Evolutionary conservation across 2,113 vertebrate genomes (phyloP).

Genomic region (Triplophysa tibetana): DNA sequence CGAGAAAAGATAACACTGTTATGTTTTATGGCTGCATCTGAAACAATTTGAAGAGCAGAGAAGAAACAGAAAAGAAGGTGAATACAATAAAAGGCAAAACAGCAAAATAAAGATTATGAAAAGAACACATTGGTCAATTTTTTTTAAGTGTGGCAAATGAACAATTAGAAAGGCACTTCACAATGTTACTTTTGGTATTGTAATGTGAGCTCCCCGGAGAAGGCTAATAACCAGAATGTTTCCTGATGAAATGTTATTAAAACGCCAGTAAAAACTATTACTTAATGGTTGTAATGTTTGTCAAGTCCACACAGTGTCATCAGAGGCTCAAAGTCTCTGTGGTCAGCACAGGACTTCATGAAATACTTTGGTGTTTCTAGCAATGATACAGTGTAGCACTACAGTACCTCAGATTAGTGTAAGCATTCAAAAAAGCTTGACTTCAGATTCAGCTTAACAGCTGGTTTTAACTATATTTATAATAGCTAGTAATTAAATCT

Average conservation of each 20-base stretch:
- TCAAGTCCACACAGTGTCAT: conserved; percentile 41
- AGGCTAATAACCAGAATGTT: neutral
- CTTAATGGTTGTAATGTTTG: conserved; percentile 30
- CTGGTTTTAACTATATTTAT: neutral
- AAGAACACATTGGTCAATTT: neutral
- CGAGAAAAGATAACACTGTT: conserved; percentile 67
- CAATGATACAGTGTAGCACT: neutral
- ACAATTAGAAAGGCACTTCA: neutral
- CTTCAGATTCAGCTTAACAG: neutral
- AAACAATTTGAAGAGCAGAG: conserved; percentile 51
- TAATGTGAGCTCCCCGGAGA: neutral
- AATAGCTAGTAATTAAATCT: neutral
- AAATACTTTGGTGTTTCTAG: conserved; percentile 39
- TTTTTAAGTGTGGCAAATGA: neutral
- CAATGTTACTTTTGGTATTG: neutral
- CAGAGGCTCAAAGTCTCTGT: neutral
- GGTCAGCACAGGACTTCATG: conserved; percentile 13
- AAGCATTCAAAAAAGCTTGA: neutral
- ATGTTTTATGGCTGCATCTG: conserved; percentile 48
- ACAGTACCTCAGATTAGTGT: neutral
- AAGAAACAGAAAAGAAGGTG: neutral
- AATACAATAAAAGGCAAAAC: too few relatives aligned
- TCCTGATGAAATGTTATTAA: neutral
- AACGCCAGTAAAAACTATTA: neutral
- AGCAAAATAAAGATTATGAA: too few relatives aligned